Base-by-base conservation (phyloP, 92 coral and sea anemone species). In the Meandrina meandrites region DNA sequence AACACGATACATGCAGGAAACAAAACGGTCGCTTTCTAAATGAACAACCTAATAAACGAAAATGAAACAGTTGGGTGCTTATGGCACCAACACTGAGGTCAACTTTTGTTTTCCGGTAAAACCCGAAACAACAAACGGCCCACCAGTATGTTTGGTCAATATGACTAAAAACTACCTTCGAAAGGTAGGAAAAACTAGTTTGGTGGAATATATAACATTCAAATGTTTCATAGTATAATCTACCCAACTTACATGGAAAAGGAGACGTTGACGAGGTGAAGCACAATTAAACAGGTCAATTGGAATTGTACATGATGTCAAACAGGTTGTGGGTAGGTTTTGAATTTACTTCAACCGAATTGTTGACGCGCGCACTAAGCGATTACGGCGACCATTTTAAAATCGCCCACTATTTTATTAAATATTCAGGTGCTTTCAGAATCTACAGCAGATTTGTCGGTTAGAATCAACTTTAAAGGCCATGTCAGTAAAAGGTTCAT, bases 61-160 rank as follows among this genome's bases (percentile, higher is more conserved):
- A 73, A 73, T 36, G 48, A 73, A 35, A 34, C 78, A 73, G 50
- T 12, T 18, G 28, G 48, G 45, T 73, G 27, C 47, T 73, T 73
- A 73, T 34, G 78, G 51, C 21, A 73, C 78, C 78, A 19, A 35
- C 48, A 73, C 45, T 73, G 14, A 19, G 51, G 51, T 37, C 4
- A 35, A 19, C 51, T 34, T n/a, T 73, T 37, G 51, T 37, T 73
- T 71, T 37, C 78, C 27, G 78, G 78, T 73, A 73, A 71, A 73
- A 73, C 28, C 35, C 17, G 53, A 36, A 40, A 73, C 24, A 73
- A 73, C 78, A 73, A 73, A 73, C n/a, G 31, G 17, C 50, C 51
- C 78, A 73, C 78, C 78, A 37, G 78, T 18, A 37, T 34, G 78
- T 73, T 73, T 73, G 53, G 22, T 36, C 15, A 73, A 19, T 36